These are phyloP conservation scores for Magallana angulata DNA, from an alignment of 1,140 invertebrate species.

Conservation along the genomic window DNA sequence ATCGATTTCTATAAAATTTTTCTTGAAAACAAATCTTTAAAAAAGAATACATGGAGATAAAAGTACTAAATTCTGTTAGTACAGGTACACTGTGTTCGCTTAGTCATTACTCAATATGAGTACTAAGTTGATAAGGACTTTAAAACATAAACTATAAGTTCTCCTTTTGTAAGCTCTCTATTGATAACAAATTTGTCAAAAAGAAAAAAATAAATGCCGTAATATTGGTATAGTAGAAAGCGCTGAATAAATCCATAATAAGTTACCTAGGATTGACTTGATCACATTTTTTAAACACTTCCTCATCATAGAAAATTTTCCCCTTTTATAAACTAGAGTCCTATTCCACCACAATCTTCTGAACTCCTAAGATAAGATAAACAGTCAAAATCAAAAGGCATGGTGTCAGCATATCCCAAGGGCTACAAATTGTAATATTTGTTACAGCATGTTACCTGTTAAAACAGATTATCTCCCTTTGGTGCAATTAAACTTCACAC, in stretches of 20 bases:
- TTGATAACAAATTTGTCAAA: too few relatives aligned
- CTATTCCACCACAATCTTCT: slow-evolving; percentile 9
- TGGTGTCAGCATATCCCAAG: not conserved
- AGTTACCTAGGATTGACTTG: slow-evolving; percentile 14
- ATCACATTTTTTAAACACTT: slow-evolving; percentile 28
- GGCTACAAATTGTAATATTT: not conserved
- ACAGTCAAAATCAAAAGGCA: slow-evolving; percentile 11
- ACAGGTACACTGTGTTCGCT: too few relatives aligned
- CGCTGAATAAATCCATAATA: not conserved
- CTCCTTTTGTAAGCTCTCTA: too few relatives aligned
- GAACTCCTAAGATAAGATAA: slow-evolving; percentile 24
- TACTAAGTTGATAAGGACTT: too few relatives aligned
- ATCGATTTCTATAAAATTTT: too few relatives aligned
- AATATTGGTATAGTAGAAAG: not conserved
- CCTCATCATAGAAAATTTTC: slow-evolving; percentile 1
- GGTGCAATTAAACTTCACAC: not conserved
- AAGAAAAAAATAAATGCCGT: not conserved
- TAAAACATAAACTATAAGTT: too few relatives aligned
- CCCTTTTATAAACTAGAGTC: not conserved
- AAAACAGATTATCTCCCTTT: not conserved
- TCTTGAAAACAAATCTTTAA: too few relatives aligned
- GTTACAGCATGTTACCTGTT: not conserved
- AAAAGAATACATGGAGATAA: too few relatives aligned
- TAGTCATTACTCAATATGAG: too few relatives aligned
- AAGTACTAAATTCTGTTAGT: too few relatives aligned